Percentiles rank a stretch among this genome's conserved stretches.
phyloP scores from a whole-genome alignment of 2,797 vertebrate species.

The Tangara arthus region DNA sequence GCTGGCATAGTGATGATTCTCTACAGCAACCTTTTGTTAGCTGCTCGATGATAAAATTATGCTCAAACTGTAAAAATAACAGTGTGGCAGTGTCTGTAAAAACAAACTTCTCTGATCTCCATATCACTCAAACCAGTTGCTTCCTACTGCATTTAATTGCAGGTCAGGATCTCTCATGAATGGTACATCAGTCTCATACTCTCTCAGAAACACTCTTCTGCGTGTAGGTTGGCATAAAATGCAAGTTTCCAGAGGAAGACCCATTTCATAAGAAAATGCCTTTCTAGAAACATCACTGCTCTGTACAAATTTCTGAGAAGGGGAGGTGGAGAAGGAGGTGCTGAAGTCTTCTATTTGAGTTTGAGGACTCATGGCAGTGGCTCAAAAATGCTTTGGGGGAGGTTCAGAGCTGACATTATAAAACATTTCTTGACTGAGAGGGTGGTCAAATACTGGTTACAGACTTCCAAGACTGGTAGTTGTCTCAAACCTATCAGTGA shows the following conservation, averaged over 20 bases:
- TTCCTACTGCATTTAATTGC: background rate
- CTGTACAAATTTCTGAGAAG: background rate
- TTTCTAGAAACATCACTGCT: background rate
- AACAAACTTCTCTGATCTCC: background rate
- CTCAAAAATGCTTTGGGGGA: background rate
- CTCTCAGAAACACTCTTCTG: background rate
- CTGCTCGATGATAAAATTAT: background rate
- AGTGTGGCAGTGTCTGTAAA: background rate
- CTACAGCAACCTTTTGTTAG: background rate
- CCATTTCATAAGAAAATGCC: background rate
- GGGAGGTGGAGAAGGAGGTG: fast-evolving
- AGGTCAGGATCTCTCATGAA: background rate
- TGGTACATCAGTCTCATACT: background rate
- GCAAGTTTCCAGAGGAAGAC: background rate
- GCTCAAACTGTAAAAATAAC: background rate
- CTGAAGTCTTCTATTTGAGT: background rate
- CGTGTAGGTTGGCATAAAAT: background rate
- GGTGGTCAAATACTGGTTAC: background rate
- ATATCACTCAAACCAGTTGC: background rate
- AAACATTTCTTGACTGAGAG: background rate
- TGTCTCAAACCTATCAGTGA: fast-evolving
- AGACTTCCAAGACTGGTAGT: background rate
- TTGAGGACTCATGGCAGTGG: fast-evolving
- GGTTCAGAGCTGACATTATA: background rate
- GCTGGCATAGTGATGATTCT: background rate